Evolutionary conservation across 2,888 invertebrate genomes (phyloP), one percentile per base, ranked within the genome.

Genomic region (Liodrosophila aerea): DNA sequence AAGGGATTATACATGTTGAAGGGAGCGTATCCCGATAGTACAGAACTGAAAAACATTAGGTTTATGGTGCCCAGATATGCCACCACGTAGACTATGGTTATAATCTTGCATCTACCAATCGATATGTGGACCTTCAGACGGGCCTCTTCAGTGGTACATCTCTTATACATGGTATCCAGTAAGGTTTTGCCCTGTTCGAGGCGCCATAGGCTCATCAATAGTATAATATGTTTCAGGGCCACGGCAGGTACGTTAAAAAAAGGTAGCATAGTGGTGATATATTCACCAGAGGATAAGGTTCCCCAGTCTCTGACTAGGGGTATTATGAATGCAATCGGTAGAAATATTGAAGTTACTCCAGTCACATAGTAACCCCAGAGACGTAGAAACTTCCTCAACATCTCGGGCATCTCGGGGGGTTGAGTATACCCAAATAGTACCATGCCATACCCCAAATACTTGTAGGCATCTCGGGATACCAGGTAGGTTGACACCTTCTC

Each of bases 1-100:
- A 51, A 45, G 1, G 67, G 66, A 29, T 66, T 61, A 1, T 61
- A 66, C 0, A 66, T 15, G 8, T 54, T 66, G 12, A 53, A 43
- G 1, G 66, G 67, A 1, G 44, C 41, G 12, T 29, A 45, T 2
- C 43, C 66, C 0, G 18, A 44, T 5, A 33, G 47, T 4, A 56
- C 12, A 8, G 65, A 37, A 15, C 34, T 36, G 8, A 43, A n/a
- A 0, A 44, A 7, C 5, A 46, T 51, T 4, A 47, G 12, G 1
- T 45, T 47, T 0, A 61, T 61, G 0, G 53, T 45, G 43, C 51
- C 37, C 4, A 47, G 11, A 18, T 66, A 66, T 8, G 50, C 27
- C 2, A 31, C 12, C 2, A 30, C 31, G 47, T 66, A 66, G 0
- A 61, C 0, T 1, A 18, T 15, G 0, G 46, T 44, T 2, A 54